Evolutionary conservation across 2,888 invertebrate genomes (phyloP).

Genomic region (Steromphala cineraria): DNA sequence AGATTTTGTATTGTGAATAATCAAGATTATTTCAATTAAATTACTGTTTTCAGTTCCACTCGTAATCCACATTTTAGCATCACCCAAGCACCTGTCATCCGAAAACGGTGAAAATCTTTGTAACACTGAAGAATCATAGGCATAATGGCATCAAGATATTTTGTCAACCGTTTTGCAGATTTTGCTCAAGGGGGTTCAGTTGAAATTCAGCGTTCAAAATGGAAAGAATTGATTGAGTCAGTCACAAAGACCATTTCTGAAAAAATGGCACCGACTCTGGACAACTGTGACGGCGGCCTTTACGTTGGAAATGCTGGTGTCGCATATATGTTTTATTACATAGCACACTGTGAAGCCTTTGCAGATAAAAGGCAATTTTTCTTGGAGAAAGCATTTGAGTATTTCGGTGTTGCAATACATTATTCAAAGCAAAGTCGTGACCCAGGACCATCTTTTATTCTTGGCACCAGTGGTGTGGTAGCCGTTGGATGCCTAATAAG

Average conservation of each 20-base stretch:
- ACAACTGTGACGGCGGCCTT: constrained; percentile 79
- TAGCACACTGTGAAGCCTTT: constrained; percentile 79
- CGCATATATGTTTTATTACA: constrained; percentile 85
- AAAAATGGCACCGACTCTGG: constrained; percentile 52
- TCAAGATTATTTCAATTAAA: too few species aligned
- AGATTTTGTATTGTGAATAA: too few species aligned
- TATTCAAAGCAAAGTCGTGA: constrained; percentile 72
- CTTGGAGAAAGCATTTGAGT: constrained; percentile 80
- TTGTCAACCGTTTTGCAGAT: constrained; percentile 61
- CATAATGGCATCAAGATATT: constrained; percentile 42
- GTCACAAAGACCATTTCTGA: constrained; percentile 52
- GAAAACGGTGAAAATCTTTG: too few species aligned
- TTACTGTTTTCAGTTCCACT: too few species aligned
- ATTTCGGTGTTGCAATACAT: constrained; percentile 81
- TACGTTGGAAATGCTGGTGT: constrained; percentile 85
- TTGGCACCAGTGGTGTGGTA: constrained; percentile 87
- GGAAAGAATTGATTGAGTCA: constrained; percentile 50
- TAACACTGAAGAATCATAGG: too few species aligned
- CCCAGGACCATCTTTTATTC: constrained; percentile 84
- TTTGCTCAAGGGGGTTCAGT: constrained; percentile 49
- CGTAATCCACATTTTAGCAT: too few species aligned
- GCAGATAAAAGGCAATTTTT: constrained; percentile 70
- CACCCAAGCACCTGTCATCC: too few species aligned
- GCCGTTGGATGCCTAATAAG: constrained; percentile 79
- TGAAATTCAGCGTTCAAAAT: constrained; percentile 48